Evolutionary conservation across 2,888 invertebrate species (phyloP), one percentile per base, ranked within the genome.

Genomic region (Lathronympha strigana): DNA sequence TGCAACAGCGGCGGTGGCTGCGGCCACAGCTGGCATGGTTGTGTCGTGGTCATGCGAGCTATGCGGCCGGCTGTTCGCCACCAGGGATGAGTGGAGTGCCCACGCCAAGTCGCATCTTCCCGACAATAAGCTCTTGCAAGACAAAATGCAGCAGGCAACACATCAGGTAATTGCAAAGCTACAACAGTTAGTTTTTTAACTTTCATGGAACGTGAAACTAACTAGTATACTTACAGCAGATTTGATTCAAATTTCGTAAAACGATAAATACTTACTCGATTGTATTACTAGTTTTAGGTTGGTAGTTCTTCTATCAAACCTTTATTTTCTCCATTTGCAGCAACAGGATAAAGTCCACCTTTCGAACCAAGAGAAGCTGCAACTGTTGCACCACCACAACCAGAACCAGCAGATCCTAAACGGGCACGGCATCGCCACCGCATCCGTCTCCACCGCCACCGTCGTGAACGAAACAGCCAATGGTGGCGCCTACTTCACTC

Each of bases 1-100:
- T 80, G 73, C 93, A 8, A 80, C 92, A 73, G 81, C 92, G 68
- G 83, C 93, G 70, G 90, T 91, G 31, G 87, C 88, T 2, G 89
- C 90, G 0, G 90, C 88, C 0, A 90, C 91, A 0, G 90, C 90
- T 0, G 92, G 92, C 19, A 92, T 92, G 92, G 92, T 92, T 63
- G 92, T 95, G 54, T 95, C 95, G 69, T 96, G 95, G 95, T 94
- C 95, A 1, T 96, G 96, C 76, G 95, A 96, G 80, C 88, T 95
- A 31, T 96, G 96, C 72, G 95, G 95, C 0, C 88, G 95, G 70
- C 93, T 95, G 82, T 93, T 95, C 79, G 94, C 95, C 5, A 95
- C 94, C 21, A 90, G 96, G 69, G 96, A 96, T 77, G 96, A 96
- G 79, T 96, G 96, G 96, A 95, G 94, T 67, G 93, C 95, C 25